Evolutionary conservation across 2,797 vertebrate species (phyloP).

Genomic region (Chaunax sp.): DNA sequence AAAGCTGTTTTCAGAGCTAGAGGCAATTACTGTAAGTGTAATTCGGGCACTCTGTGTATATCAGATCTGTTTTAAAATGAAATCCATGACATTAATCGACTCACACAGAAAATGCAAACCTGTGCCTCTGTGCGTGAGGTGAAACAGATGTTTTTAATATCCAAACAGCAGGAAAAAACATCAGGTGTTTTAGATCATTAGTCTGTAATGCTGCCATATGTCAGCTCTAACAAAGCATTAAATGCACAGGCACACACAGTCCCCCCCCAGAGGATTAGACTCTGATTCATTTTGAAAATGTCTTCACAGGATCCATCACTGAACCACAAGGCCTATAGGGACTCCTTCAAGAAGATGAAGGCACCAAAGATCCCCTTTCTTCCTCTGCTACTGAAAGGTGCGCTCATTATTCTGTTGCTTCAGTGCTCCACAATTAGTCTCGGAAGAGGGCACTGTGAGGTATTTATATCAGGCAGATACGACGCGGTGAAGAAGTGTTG

Average conservation of each 20-base stretch:
- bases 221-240: constrained; percentile 33
- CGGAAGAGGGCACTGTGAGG: neutral
- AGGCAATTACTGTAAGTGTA: constrained; percentile 93
- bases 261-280: constrained; percentile 24
- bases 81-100: neutral
- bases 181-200: constrained; percentile 36
- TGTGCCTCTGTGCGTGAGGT: neutral
- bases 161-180: constrained; percentile 24
- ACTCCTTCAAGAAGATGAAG: constrained; percentile 98
- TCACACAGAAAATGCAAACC: constrained; percentile 1
- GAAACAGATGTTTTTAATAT: constrained; percentile 27
- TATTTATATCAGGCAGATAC: neutral
- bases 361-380: constrained; percentile 98
- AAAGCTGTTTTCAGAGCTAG: constrained; percentile 96
- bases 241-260: constrained; percentile 34
- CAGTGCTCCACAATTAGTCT: constrained; percentile 41
- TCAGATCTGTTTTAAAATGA: neutral
- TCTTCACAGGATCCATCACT: constrained; percentile 93
- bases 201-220: constrained; percentile 14
- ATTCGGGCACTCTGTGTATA: neutral
- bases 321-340: constrained; percentile 99
- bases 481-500: neutral
- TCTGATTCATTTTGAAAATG: constrained; percentile 68
- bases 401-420: constrained; percentile 26
- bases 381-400: constrained; percentile 97